A percentile compares a stretch with the other conserved stretches of the same genome.
These are phyloP conservation scores for Saccostrea echinata DNA, from an alignment of 1,140 invertebrate genomes.

Conservation along the genomic window DNA sequence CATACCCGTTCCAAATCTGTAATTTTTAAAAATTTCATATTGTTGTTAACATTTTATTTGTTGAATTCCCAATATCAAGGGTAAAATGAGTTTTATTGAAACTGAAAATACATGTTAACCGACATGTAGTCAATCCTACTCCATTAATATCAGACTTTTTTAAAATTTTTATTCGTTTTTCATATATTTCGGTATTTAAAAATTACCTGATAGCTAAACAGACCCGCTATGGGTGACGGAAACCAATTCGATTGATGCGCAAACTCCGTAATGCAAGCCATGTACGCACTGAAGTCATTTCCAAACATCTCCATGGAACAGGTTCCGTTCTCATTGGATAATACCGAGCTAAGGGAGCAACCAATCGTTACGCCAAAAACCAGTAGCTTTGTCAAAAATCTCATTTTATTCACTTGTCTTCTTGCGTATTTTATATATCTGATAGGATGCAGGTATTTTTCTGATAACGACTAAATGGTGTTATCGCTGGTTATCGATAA, in stretches of 20 bases:
- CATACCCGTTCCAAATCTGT: conserved; percentile 68
- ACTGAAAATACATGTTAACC: background rate
- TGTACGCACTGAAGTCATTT: conserved; percentile 44
- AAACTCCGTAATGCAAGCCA: conserved; percentile 54
- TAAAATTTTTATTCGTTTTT: no score
- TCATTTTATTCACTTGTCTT: background rate
- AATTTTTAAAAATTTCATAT: background rate
- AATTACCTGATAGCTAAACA: conserved; percentile 56
- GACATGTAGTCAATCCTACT: no score
- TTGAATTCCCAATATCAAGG: background rate
- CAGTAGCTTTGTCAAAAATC: background rate
- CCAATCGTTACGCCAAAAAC: background rate
- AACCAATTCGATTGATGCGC: conserved; percentile 57
- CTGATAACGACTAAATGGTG: background rate
- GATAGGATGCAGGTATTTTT: background rate
- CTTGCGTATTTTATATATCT: background rate
- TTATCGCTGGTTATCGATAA: background rate
- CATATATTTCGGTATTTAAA: background rate
- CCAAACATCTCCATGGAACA: conserved; percentile 56
- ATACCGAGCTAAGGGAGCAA: background rate
- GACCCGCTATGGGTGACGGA: conserved; percentile 55
- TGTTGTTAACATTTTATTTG: background rate
- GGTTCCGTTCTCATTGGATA: conserved; percentile 29
- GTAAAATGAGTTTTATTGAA: background rate
- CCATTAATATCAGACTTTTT: no score